phyloP scores from a whole-genome alignment of 2,797 vertebrate species.

The Gila robusta region DNA sequence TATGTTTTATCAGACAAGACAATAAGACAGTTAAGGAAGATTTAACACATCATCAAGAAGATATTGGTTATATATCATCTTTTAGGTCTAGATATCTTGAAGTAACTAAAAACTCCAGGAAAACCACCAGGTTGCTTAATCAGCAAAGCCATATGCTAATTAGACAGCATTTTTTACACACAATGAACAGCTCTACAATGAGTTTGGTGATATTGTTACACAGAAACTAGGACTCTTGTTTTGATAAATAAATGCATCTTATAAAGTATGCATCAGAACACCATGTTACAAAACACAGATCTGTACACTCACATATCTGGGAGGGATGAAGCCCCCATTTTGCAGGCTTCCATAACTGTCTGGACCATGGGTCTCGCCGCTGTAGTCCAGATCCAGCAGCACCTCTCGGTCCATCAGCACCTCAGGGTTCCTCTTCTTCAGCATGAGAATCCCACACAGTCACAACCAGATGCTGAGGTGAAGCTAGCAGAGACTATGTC shows the following conservation, averaged over 20 bases:
- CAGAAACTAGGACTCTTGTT: background rate
- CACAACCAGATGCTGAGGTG: conserved; percentile 37
- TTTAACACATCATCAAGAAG: background rate
- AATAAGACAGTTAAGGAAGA: background rate
- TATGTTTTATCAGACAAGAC: background rate
- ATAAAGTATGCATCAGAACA: background rate
- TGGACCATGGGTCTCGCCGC: conserved; percentile 67
- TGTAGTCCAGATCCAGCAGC: conserved; percentile 76
- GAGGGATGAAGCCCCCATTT: conserved; percentile 76
- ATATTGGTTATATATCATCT: background rate
- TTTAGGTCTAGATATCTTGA: background rate
- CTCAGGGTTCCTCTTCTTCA: conserved; percentile 75
- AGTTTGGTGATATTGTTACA: background rate
- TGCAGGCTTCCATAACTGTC: conserved; percentile 78
- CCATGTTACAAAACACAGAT: background rate
- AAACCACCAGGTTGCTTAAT: background rate
- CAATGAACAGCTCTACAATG: background rate
- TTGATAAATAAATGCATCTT: background rate
- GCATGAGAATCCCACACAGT: conserved; percentile 65
- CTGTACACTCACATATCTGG: conserved; percentile 76
- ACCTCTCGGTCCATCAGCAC: conserved; percentile 75
- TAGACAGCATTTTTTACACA: background rate
- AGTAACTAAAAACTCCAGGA: background rate
- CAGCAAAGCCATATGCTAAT: conserved; percentile 4
- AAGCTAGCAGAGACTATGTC: conserved; percentile 8